phyloP scores from a whole-genome alignment of 2,113 vertebrate genomes.

The Callipepla californica region DNA sequence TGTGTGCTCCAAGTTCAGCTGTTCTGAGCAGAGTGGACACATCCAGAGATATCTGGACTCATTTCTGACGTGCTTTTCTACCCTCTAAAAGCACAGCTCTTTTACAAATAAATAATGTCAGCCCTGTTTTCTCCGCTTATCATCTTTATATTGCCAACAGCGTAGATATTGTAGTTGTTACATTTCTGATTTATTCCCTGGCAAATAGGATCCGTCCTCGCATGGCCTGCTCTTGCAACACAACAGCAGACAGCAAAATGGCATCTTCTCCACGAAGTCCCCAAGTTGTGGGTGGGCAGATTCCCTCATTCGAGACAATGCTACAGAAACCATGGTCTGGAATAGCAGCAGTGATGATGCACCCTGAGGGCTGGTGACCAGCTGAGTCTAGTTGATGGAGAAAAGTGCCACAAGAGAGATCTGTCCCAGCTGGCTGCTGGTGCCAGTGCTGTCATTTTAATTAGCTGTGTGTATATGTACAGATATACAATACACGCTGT shows the following conservation, averaged over 20 bases:
- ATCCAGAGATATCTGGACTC: neutral
- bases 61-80: no score
- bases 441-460: slow-evolving; percentile 3
- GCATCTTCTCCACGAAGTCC: neutral
- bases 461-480: neutral
- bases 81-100: no score
- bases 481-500: neutral
- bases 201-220: neutral
- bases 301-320: neutral
- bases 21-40: neutral
- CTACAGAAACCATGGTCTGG: neutral
- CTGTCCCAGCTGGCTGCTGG: slow-evolving; percentile 8
- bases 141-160: neutral
- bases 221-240: neutral
- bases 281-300: neutral
- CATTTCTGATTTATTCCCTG: neutral
- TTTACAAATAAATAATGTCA: no score
- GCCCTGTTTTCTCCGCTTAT: neutral
- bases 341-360: neutral
- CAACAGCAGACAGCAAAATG: neutral
- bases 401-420: neutral
- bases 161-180: neutral
- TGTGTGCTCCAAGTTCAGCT: neutral
- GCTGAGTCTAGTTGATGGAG: neutral
- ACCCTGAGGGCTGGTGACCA: neutral